Conservation (phyloP, 1,140 invertebrate genomes). For the Drosophila yakuba region DNA sequence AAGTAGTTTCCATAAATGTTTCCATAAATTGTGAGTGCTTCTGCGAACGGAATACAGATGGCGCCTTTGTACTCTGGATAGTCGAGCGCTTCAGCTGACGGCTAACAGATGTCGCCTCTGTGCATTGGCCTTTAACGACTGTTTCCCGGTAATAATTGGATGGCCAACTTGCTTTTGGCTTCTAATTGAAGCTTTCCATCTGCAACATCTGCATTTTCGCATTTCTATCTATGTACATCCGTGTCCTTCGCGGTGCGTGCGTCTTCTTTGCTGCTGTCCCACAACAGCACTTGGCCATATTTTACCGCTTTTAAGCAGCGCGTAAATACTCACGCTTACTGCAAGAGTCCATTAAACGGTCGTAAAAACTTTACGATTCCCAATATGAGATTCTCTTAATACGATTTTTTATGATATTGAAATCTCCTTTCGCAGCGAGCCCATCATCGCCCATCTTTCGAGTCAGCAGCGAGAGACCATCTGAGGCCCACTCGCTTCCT, state of each 20-base stretch:
- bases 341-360: constrained; percentile 84
- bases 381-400: constrained; percentile 84
- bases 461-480: constrained; percentile 35
- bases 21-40: constrained; percentile 4
- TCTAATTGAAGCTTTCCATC: constrained; percentile 50
- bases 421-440: constrained; percentile 75
- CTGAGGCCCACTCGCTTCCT: constrained; percentile 45
- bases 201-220: constrained; percentile 38
- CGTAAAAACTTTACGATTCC: constrained; percentile 84
- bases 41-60: constrained; percentile 38
- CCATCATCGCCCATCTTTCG: constrained; percentile 59
- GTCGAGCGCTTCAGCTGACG: not conserved
- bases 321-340: constrained; percentile 84
- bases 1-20: too few species aligned
- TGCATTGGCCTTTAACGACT: not conserved
- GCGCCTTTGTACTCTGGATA: constrained; percentile 22
- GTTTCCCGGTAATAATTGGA: constrained; percentile 3
- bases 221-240: constrained; percentile 7
- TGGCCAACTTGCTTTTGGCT: constrained; percentile 5
- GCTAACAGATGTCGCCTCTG: constrained; percentile 56
- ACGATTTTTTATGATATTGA: constrained; percentile 84
- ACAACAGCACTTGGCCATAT: constrained; percentile 76
- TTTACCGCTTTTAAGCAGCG: constrained; percentile 82
- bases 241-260: constrained; percentile 28
- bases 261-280: constrained; percentile 43